These are phyloP conservation scores for Neoarius graeffei DNA, from an alignment of 2,113 vertebrate species.

Conservation along the genomic window DNA sequence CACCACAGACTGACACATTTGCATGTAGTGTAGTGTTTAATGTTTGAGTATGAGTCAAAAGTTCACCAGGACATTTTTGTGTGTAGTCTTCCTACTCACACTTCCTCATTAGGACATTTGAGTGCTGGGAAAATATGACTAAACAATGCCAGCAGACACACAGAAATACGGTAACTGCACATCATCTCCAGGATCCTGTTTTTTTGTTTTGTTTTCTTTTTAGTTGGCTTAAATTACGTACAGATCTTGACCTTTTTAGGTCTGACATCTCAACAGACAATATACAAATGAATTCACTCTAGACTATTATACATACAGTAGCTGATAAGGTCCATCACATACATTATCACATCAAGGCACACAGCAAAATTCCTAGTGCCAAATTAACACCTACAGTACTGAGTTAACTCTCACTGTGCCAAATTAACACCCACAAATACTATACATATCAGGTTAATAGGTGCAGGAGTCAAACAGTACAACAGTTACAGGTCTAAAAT, in stretches of 20 bases:
- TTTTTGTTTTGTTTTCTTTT: background rate
- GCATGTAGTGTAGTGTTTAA: constrained; percentile 9
- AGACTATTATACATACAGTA: background rate
- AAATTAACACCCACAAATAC: background rate
- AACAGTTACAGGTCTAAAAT: too few relatives aligned
- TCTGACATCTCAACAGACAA: background rate
- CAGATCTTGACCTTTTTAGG: background rate
- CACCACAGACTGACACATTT: background rate
- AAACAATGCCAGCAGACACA: background rate
- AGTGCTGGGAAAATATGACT: background rate
- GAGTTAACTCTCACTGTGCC: background rate
- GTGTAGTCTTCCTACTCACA: background rate
- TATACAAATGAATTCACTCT: background rate
- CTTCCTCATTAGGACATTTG: background rate
- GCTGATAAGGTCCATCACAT: background rate
- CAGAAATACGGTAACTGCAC: background rate
- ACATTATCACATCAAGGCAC: background rate
- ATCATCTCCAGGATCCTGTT: background rate
- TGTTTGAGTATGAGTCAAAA: constrained; percentile 31
- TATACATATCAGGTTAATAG: background rate
- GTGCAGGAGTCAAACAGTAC: background rate
- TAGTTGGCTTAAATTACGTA: background rate
- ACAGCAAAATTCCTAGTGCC: background rate
- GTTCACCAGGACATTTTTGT: constrained; percentile 24
- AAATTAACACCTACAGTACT: background rate